A percentile compares a stretch with the other conserved stretches of the same genome.
Conservation (phyloP, 1,140 invertebrate genomes). For the Aphaenogaster ashmeadi region DNA sequence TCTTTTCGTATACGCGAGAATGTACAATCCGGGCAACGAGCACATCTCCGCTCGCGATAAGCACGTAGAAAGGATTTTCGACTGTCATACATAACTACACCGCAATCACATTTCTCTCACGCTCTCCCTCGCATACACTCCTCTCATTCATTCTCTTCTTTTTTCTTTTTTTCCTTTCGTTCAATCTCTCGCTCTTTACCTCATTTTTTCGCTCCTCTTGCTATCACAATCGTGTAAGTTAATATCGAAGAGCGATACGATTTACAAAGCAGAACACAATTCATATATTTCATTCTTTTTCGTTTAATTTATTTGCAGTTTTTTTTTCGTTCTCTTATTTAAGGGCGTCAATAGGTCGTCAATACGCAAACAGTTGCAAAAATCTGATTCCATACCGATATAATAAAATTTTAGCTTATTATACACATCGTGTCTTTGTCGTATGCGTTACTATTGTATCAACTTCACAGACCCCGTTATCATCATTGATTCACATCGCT, state of each 20-base stretch:
- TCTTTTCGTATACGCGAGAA: slow-evolving; percentile 64
- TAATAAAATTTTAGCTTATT: slow-evolving; percentile 86
- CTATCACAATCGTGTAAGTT: slow-evolving; percentile 69
- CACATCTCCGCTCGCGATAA: slow-evolving; percentile 54
- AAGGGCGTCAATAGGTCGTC: slow-evolving; percentile 82
- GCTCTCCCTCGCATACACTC: background rate
- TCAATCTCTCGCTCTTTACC: background rate
- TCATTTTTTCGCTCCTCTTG: slow-evolving; percentile 11
- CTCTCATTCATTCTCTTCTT: background rate
- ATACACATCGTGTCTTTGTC: slow-evolving; percentile 84
- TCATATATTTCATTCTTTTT: slow-evolving; percentile 74
- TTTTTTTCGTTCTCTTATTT: slow-evolving; percentile 74
- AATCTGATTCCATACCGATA: slow-evolving; percentile 85
- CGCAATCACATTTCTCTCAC: slow-evolving; percentile 45
- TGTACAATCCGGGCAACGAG: slow-evolving; percentile 64
- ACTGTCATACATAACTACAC: slow-evolving; percentile 42
- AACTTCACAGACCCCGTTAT: slow-evolving; percentile 79
- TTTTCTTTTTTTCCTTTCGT: background rate
- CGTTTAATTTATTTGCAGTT: slow-evolving; percentile 81
- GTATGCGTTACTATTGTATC: slow-evolving; percentile 80
- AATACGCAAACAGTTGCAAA: slow-evolving; percentile 85
- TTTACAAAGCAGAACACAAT: slow-evolving; percentile 80
- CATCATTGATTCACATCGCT: slow-evolving; percentile 71
- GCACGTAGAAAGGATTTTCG: slow-evolving; percentile 60
- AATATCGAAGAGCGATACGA: slow-evolving; percentile 73